Evolutionary conservation across 2,888 invertebrate species (phyloP), one percentile per base, ranked within the genome.

Genomic region (Hartigia nigra): DNA sequence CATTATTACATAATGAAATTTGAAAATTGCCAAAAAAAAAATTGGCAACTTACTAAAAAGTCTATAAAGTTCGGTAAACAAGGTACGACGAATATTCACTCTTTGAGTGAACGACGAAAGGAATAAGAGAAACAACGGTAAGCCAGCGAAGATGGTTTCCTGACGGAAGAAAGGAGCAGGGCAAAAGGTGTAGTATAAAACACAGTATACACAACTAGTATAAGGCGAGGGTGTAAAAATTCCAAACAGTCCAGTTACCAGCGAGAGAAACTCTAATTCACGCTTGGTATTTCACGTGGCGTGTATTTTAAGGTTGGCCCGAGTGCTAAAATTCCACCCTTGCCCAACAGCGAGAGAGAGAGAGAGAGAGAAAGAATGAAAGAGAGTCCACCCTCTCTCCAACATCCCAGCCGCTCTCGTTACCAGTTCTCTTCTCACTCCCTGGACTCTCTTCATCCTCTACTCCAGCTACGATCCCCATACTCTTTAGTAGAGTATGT

Each of bases 251-350:
- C 84, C 79, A 74, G 81, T 76, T 78, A 76, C 76, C 76, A 72
- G 76, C 79, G 79, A 78, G 80, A 82, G 84, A 79, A 86, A 87
- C 87, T 89, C 88, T 88, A 90, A 90, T 90, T 88, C 88, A 89
- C 88, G 90, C 87, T 86, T 82, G 90, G 90, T 87, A 90, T 90
- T 91, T 89, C 86, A 85, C 88, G 82, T 86, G 86, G 85, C 86
- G 85, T 88, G 88, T 90, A 89, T 91, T 90, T 91, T 89, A 90
- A 90, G 88, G 89, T 87, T 86, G 85, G 86, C 83, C 85, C 82
- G 81, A 83, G 84, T 86, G 87, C 88, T 88, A 90, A 91, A 91
- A 90, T 91, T 90, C 88, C 89, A 88, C 86, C 89, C 88, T 85
- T 83, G 82, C 86, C 84, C 79, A 80, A 77, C 79, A 77, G 81